Base-by-base conservation (phyloP, 92 coral and sea anemone species). In the Actinernus sp. region DNA sequence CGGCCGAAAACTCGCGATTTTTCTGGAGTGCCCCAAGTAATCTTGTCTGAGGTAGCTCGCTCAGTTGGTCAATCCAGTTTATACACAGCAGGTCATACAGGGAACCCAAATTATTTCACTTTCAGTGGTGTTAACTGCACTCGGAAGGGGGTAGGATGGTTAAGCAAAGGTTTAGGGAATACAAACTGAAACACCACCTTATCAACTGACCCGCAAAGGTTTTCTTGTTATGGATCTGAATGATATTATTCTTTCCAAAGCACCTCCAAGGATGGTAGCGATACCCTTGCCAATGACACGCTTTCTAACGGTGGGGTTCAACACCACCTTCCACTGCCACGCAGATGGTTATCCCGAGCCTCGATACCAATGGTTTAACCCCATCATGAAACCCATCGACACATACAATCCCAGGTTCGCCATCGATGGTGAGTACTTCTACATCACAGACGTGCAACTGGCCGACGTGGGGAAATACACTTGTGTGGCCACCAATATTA, bases 341-440 rank as follows among this genome's bases (percentile, higher is more conserved):
- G 85, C 76, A 32, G 34, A 38, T 14, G 85, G 85, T 16, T 58
- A 58, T 37, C 85, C 85, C 29, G 56, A 63, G 28, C 85, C 85
- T n/a, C 17, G 40, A 22, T 59, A 68, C 33, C 33, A 53, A 34
- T 78, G 85, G 85, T 30, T 63, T 8, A 71, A 71, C 33, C 77
- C 63, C 7, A 37, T 59, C 41, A 25, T 13, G 24, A 49, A 28
- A 14, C 46, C 54, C 4, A 31, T 78, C 14, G 61, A 32, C 14
- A 62, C 46, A 17, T 57, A 61, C 5, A 53, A 78, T 6, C 60
- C 65, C 8, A 52, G 85, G 27, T 58, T 78, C 33, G 49, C 76
- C 24, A 19, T 54, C 1, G 51, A 68, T 7, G 68, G 78, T 9
- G 78, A 78, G 29, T 63, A 71, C 25, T 60, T 78, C 25, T 30